Conservation (phyloP, 2,797 vertebrate species). For the Amniataba percoides region DNA sequence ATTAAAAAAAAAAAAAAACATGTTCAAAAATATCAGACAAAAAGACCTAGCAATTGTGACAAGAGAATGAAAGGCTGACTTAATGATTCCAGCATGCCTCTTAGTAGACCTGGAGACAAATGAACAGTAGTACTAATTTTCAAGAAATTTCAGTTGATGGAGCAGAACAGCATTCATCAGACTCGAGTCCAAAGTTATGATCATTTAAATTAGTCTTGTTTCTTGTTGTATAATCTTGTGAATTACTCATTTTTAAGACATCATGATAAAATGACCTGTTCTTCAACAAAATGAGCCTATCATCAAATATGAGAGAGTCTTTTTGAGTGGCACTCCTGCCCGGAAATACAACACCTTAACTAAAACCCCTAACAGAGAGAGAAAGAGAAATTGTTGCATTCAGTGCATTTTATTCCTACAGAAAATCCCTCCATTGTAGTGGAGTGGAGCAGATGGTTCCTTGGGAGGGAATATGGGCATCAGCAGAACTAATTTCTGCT, state of each 20-base stretch:
- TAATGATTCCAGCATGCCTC: neutral
- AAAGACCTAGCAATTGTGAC: neutral
- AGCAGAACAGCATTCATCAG: neutral
- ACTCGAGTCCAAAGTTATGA: neutral
- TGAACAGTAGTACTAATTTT: no score
- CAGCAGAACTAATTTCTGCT: constrained; percentile 96
- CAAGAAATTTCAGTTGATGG: neutral
- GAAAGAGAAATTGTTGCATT: constrained; percentile 85
- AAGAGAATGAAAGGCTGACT: neutral
- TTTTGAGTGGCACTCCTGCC: constrained; percentile 57
- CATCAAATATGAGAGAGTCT: constrained; percentile 70
- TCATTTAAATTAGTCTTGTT: constrained; percentile 4
- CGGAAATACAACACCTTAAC: constrained; percentile 71
- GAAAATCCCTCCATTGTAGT: constrained; percentile 98
- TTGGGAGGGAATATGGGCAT: constrained; percentile 93
- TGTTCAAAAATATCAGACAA: neutral
- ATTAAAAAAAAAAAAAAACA: neutral
- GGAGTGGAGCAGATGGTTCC: constrained; percentile 98
- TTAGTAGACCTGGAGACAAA: no score
- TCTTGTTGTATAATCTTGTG: neutral
- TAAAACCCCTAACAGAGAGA: constrained; percentile 57
- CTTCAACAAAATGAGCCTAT: constrained; percentile 57
- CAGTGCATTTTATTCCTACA: constrained; percentile 86
- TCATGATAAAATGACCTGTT: constrained; percentile 62
- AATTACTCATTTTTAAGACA: constrained; percentile 39